Evolutionary conservation across 2,113 vertebrate species (phyloP).

Genomic region (Pholis gunnellus): DNA sequence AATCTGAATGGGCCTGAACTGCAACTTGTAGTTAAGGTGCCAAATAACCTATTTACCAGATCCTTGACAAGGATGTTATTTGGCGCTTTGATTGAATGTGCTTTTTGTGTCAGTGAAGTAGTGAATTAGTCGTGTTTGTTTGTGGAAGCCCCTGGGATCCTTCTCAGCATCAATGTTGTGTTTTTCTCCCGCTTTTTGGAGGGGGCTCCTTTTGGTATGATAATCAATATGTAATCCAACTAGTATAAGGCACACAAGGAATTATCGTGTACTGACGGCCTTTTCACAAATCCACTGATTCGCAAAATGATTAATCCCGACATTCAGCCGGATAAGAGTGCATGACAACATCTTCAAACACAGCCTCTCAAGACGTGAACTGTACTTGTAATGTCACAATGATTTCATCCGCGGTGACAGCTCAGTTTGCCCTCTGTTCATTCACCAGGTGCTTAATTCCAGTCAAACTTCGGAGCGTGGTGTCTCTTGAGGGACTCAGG

Average conservation of each 20-base stretch:
- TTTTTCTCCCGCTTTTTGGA: conserved; percentile 24
- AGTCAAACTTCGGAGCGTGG: conserved; percentile 46
- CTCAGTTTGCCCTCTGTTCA: conserved; percentile 26
- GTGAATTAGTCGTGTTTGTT: conserved; percentile 74
- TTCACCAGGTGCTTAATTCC: conserved; percentile 61
- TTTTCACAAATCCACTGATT: conserved; percentile 27
- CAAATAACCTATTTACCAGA: conserved; percentile 73
- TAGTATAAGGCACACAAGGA: conserved; percentile 6
- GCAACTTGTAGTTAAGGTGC: conserved; percentile 72
- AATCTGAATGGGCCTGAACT: conserved; percentile 68
- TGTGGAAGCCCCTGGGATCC: conserved; percentile 63
- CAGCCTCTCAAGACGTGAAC: conserved; percentile 17
- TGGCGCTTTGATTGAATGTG: conserved; percentile 64
- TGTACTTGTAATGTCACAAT: conserved; percentile 48
- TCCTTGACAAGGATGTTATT: conserved; percentile 75
- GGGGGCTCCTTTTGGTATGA: conserved; percentile 50
- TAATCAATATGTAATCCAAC: conserved; percentile 56
- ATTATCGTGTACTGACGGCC: conserved; percentile 11
- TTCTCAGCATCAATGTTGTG: conserved; percentile 49
- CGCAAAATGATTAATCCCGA: conserved; percentile 31
- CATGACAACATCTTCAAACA: conserved; percentile 39
- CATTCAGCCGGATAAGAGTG: conserved; percentile 34
- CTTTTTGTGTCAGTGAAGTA: conserved; percentile 64
- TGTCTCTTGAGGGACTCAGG: conserved; percentile 55
- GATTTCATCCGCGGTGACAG: conserved; percentile 37